Conservation (phyloP, 1,140 invertebrate genomes). For the Tribolium castaneum region DNA sequence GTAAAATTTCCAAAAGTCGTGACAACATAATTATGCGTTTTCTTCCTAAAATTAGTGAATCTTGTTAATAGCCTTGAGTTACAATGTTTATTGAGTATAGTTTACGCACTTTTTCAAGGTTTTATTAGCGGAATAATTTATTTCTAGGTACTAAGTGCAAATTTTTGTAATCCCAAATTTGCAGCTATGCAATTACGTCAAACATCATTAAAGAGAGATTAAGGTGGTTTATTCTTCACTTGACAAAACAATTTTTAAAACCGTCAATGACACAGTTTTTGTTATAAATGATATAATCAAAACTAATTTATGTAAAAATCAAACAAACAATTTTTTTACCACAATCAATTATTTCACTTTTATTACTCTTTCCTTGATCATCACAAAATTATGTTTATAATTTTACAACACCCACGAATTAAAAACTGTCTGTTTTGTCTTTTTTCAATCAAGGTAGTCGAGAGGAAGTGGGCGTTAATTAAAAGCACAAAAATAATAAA, state of each 20-base stretch:
- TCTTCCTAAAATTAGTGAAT: too few relatives aligned
- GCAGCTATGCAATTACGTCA: too few relatives aligned
- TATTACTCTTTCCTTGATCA: neutral
- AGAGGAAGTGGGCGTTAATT: neutral
- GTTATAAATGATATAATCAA: constrained; percentile 2
- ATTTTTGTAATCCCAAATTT: too few relatives aligned
- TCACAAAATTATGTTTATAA: neutral
- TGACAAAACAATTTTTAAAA: neutral
- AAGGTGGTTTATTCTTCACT: too few relatives aligned
- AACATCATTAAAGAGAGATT: too few relatives aligned
- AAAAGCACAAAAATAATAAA: neutral
- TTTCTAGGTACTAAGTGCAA: too few relatives aligned
- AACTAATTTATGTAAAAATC: neutral
- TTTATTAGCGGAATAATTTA: too few relatives aligned
- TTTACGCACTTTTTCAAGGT: too few relatives aligned
- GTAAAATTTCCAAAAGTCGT: too few relatives aligned
- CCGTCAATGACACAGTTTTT: neutral
- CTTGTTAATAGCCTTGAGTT: too few relatives aligned
- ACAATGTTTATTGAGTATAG: too few relatives aligned
- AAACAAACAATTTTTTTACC: constrained; percentile 8
- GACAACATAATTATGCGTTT: too few relatives aligned
- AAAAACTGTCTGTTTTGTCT: neutral
- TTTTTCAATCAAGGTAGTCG: neutral
- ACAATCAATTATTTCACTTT: neutral
- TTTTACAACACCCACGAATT: neutral